Evolutionary conservation across 2,113 vertebrate species (phyloP).

Genomic region (Pelmatolapia mariae): DNA sequence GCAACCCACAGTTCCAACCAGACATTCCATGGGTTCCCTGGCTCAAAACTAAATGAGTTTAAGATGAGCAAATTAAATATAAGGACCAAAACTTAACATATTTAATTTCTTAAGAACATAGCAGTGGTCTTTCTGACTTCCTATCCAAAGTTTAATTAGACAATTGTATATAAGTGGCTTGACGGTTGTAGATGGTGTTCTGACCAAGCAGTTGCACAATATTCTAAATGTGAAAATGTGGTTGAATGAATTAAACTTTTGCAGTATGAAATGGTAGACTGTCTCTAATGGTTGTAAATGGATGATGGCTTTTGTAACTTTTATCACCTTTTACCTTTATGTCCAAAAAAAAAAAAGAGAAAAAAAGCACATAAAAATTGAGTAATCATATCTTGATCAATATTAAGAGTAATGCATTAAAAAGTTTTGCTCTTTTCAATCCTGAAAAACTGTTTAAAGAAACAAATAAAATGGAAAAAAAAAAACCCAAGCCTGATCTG

Average conservation of each 20-base stretch:
- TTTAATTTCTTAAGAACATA: not conserved
- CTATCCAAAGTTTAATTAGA: not conserved
- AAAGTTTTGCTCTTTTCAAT: not conserved
- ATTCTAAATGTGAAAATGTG: not conserved
- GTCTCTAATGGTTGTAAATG: not conserved
- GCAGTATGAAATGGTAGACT: not conserved
- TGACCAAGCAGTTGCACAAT: not conserved
- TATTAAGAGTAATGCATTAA: not conserved
- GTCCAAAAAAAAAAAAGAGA: rapidly evolving
- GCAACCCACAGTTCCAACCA: not conserved
- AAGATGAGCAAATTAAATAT: not conserved
- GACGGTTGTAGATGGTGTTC: not conserved
- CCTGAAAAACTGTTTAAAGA: not conserved
- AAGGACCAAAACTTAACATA: not conserved
- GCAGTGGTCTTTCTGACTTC: not conserved
- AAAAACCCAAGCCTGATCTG: not conserved
- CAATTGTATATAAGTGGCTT: not conserved
- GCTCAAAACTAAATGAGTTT: not conserved
- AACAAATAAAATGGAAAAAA: rapidly evolving
- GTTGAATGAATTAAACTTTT: not conserved
- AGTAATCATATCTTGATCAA: not conserved
- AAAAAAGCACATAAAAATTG: not conserved
- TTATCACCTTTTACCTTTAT: not conserved
- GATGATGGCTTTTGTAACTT: not conserved
- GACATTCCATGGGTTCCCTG: not conserved